Evolutionary conservation across 2,888 invertebrate genomes (phyloP), one percentile per base, ranked within the genome.

Genomic region (Notodonta ziczac): DNA sequence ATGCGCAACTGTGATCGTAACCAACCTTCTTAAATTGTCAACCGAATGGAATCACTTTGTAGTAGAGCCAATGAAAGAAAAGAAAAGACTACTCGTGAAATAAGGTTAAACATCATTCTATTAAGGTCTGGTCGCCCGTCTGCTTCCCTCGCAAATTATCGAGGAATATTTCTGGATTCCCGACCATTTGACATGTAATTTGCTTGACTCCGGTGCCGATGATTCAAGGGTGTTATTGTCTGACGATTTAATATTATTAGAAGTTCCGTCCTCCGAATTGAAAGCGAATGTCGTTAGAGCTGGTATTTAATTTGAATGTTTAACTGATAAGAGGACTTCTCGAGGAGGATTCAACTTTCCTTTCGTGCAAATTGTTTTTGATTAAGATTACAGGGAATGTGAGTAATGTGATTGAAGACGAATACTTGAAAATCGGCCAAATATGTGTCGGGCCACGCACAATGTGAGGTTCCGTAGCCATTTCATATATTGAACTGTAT

Each of bases 111-210:
- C 24, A 2, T 24, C 24, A 24, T 2, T 24, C 24, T 24, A 24
- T 2, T 24, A 24, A 24, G 24, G 24, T 35, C 35, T 35, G 12
- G 24, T 52, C 52, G 52, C 24, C 6, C 13, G 52, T 58, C 58
- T 61, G 58, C 58, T 16, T 24, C 9, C 5, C 4, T 55, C 6
- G 24, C 35, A 73, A 77, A 74, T 73, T 72, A 73, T 71, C 68
- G 72, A 74, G 73, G 83, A 90, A 90, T 89, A 90, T 90, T 91
- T 89, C 87, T 87, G 89, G 85, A 90, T 89, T 87, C 84, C 82
- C 81, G 84, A 81, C 82, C 86, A 86, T 90, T 92, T 89, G 89
- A 91, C 89, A 86, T 88, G 87, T 88, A 89, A 92, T 91, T 90
- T 90, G 86, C 83, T 81, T 78, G 80, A 77, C 81, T 80, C 77